Percentiles rank a stretch among this genome's conserved stretches.
These are phyloP conservation scores for Chinchilla lanigera DNA, from an alignment of 2,113 vertebrate genomes.

Conservation along the genomic window DNA sequence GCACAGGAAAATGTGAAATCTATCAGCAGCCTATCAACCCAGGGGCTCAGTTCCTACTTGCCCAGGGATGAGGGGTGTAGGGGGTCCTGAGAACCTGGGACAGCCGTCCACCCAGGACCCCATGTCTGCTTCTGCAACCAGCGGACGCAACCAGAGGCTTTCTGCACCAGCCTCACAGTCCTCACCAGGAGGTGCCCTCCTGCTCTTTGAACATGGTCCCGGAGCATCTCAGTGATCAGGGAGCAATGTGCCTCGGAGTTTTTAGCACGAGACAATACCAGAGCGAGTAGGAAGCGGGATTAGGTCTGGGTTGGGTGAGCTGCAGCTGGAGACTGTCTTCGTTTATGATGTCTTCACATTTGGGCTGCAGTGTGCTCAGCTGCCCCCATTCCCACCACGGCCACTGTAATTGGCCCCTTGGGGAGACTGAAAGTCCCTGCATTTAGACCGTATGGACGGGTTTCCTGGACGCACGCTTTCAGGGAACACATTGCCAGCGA, in stretches of 20 bases:
- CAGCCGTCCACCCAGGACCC: background rate
- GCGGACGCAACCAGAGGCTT: background rate
- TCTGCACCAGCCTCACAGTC: fast-evolving
- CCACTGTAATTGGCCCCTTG: too few relatives aligned
- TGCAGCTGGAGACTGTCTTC: background rate
- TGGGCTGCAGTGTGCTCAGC: too few relatives aligned
- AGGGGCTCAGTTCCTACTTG: background rate
- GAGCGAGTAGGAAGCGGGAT: too few relatives aligned
- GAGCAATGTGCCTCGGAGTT: fast-evolving
- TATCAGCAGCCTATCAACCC: fast-evolving
- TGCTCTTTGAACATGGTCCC: fast-evolving
- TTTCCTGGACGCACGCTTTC: background rate
- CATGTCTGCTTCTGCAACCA: fast-evolving
- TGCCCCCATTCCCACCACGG: too few relatives aligned
- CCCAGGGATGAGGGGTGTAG: fast-evolving
- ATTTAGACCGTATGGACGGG: fast-evolving
- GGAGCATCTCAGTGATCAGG: fast-evolving
- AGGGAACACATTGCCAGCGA: fast-evolving
- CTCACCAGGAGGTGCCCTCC: background rate
- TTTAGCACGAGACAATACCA: fast-evolving
- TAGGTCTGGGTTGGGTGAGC: fast-evolving
- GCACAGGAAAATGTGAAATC: fast-evolving
- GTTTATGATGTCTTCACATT: background rate
- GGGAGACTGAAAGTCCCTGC: background rate
- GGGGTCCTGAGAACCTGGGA: fast-evolving